Evolutionary conservation across 1,140 invertebrate species (phyloP).

Genomic region (Asobara japonica): DNA sequence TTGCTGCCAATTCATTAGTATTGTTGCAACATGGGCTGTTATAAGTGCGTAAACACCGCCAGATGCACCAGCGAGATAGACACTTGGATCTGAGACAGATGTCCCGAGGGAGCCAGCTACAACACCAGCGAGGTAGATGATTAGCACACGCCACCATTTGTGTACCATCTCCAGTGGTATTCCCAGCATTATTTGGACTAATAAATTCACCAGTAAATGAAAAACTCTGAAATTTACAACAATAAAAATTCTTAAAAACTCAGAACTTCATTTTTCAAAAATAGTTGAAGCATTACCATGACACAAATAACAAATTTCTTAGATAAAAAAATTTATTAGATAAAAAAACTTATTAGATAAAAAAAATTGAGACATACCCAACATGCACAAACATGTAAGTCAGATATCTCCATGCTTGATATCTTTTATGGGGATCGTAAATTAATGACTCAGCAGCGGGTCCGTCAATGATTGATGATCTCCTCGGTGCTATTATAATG

Average conservation of each 20-base stretch:
- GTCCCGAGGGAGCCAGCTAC: slow-evolving; percentile 88
- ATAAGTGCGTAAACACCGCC: slow-evolving; percentile 96
- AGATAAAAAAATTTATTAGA: background rate
- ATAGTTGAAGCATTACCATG: too few species aligned
- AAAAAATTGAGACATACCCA: slow-evolving; percentile 81
- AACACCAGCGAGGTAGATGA: slow-evolving; percentile 85
- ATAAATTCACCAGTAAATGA: slow-evolving; percentile 90
- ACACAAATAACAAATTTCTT: background rate
- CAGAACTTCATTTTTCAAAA: too few species aligned
- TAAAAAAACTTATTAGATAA: too few species aligned
- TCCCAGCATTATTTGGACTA: slow-evolving; percentile 92
- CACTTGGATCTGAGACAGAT: slow-evolving; percentile 87
- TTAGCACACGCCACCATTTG: slow-evolving; percentile 88
- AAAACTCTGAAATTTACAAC: slow-evolving; percentile 68
- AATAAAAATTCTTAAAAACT: too few species aligned
- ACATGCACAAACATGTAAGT: slow-evolving; percentile 98
- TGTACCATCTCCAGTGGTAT: slow-evolving; percentile 96
- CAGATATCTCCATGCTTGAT: slow-evolving; percentile 91
- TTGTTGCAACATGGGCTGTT: slow-evolving; percentile 93
- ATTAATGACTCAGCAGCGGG: slow-evolving; percentile 83
- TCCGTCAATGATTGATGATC: too few species aligned
- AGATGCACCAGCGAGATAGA: slow-evolving; percentile 92
- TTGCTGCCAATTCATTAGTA: slow-evolving; percentile 94
- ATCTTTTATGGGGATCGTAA: slow-evolving; percentile 88
- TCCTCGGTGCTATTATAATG: slow-evolving; percentile 50